Evolutionary conservation across 2,888 invertebrate genomes (phyloP).

Genomic region (Tetragonisca angustula): DNA sequence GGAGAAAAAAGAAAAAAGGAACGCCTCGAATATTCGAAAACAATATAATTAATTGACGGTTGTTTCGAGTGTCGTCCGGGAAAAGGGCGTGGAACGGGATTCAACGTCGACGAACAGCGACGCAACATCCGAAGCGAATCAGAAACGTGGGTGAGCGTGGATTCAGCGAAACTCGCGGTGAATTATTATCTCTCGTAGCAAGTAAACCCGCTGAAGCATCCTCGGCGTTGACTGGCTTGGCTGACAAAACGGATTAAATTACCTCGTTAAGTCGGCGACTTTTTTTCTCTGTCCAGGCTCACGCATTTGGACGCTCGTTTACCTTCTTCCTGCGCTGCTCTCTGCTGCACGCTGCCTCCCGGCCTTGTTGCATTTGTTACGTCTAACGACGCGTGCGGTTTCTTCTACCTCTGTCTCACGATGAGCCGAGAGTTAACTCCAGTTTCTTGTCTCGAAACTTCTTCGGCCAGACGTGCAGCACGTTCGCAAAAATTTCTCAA

Average conservation of each 20-base stretch:
- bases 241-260: slow-evolving; percentile 68
- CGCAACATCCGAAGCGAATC: slow-evolving; percentile 14
- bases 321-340: slow-evolving; percentile 22
- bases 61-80: neutral
- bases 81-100: neutral
- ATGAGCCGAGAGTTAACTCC: neutral
- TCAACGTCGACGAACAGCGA: neutral
- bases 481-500: neutral
- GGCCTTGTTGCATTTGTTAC: slow-evolving; percentile 49
- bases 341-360: neutral
- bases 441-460: neutral
- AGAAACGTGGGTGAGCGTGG: slow-evolving; percentile 25
- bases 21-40: neutral
- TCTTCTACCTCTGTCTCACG: slow-evolving; percentile 10
- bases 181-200: slow-evolving; percentile 62
- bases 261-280: slow-evolving; percentile 60
- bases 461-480: neutral
- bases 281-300: slow-evolving; percentile 40
- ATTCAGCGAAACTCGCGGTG: slow-evolving; percentile 60
- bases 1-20: neutral
- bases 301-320: slow-evolving; percentile 49
- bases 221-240: slow-evolving; percentile 25
- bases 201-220: slow-evolving; percentile 52
- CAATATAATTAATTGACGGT: neutral
- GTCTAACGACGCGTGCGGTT: slow-evolving; percentile 38